These are phyloP conservation scores for Dipodomys stephensi DNA, from an alignment of 2,113 vertebrate genomes.

Conservation along the genomic window DNA sequence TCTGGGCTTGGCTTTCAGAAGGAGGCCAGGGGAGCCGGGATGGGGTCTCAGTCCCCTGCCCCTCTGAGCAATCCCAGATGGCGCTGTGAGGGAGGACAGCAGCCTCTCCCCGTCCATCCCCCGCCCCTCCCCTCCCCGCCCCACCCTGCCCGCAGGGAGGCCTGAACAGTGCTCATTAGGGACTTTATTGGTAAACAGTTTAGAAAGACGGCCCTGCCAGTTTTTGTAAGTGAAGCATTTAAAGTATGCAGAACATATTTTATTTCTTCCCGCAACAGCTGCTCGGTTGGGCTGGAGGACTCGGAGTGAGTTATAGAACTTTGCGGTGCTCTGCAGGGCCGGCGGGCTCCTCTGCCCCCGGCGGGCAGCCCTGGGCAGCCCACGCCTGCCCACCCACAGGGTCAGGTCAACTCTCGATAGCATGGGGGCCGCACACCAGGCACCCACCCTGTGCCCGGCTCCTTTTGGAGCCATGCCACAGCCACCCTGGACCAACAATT, in stretches of 20 bases:
- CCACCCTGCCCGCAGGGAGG: accelerated
- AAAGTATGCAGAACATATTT: conserved; percentile 83
- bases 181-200: conserved; percentile 85
- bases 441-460: accelerated
- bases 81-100: conserved; percentile 44
- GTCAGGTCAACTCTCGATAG: not conserved
- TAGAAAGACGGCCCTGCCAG: conserved; percentile 80
- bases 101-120: not conserved
- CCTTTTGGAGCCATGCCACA: accelerated
- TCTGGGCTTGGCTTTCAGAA: conserved; percentile 48
- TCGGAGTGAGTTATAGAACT: not conserved
- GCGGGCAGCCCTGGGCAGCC: too few relatives aligned
- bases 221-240: conserved; percentile 84
- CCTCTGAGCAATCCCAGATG: conserved; percentile 68
- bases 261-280: conserved; percentile 82
- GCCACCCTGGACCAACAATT: not conserved
- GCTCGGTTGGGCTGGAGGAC: conserved; percentile 15
- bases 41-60: conserved; percentile 5
- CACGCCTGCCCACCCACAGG: accelerated
- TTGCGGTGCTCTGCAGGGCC: not conserved
- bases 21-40: conserved; percentile 58
- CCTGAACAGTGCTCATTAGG: conserved; percentile 76
- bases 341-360: not conserved
- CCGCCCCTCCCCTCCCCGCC: not conserved
- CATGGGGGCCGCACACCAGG: not conserved